These are phyloP conservation scores for Drosophila anomalata DNA, from an alignment of 2,888 invertebrate genomes.

Conservation along the genomic window DNA sequence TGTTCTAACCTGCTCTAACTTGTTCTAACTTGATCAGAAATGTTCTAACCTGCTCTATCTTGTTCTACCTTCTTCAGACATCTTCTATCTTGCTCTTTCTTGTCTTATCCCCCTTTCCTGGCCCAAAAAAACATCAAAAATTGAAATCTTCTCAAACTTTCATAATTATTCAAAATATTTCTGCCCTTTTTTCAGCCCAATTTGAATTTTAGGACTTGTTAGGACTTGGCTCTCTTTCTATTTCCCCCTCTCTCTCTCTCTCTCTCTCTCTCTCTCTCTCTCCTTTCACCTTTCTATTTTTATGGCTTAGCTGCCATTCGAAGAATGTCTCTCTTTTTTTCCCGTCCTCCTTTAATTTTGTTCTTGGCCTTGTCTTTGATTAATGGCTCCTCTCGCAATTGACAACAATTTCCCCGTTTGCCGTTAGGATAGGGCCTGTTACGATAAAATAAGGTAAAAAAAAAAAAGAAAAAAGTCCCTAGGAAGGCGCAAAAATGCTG, in stretches of 20 bases:
- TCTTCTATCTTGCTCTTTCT: no score
- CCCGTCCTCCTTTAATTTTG: slow-evolving; percentile 17
- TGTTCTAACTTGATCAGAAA: no score
- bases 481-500: slow-evolving; percentile 19
- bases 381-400: slow-evolving; percentile 68
- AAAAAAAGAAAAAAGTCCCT: no score
- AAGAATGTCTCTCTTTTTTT: not conserved
- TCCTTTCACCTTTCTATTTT: slow-evolving; percentile 19
- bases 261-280: no score
- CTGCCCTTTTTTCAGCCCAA: slow-evolving; percentile 47
- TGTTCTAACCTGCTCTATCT: no score
- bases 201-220: slow-evolving; percentile 24
- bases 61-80: no score
- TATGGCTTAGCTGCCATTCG: slow-evolving; percentile 3
- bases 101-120: not conserved
- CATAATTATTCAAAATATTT: slow-evolving; percentile 72
- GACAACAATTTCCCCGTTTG: slow-evolving; percentile 36
- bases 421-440: no score
- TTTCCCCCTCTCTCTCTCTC: no score
- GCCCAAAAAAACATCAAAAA: slow-evolving; percentile 48
- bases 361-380: slow-evolving; percentile 72
- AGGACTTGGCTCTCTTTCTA: no score
- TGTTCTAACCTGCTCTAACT: no score
- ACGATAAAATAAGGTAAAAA: not conserved
- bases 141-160: slow-evolving; percentile 68